Conservation (phyloP, 2,113 vertebrate species). For the Pterophyllum scalare region DNA sequence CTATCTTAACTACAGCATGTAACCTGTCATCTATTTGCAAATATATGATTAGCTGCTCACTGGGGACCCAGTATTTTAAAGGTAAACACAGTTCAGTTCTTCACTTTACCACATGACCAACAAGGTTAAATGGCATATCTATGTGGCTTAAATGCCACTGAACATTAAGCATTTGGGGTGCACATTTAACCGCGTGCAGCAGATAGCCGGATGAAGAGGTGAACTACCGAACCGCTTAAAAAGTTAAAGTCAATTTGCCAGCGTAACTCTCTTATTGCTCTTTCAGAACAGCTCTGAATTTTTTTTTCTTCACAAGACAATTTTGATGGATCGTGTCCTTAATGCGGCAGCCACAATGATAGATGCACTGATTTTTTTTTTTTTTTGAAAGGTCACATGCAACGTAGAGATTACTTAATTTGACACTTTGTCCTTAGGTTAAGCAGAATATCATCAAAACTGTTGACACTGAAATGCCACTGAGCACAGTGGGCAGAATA, state of each 20-base stretch:
- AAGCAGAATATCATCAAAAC: constrained; percentile 47
- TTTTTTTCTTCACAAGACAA: neutral
- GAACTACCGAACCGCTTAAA: neutral
- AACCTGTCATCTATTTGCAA: neutral
- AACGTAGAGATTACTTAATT: constrained; percentile 49
- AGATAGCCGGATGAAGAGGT: neutral
- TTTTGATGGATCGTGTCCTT: constrained; percentile 12
- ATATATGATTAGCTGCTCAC: neutral
- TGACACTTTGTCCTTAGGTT: constrained; percentile 58
- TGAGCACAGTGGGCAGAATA: constrained; percentile 40
- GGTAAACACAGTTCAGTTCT: neutral
- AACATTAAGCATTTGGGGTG: constrained; percentile 1
- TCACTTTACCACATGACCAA: constrained; percentile 27
- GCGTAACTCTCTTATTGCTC: neutral
- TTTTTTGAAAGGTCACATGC: constrained; percentile 54
- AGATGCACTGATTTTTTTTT: constrained; percentile 12
- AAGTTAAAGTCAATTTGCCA: constrained; percentile 8
- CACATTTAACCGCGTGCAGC: neutral
- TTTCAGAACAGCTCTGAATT: neutral
- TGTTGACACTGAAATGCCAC: constrained; percentile 64
- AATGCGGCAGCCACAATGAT: neutral
- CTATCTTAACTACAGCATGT: neutral
- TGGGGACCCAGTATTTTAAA: neutral
- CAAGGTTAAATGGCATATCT: constrained; percentile 37
- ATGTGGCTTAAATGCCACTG: constrained; percentile 36